phyloP scores from a whole-genome alignment of 2,113 vertebrate species.

The Dasyurus viverrinus region DNA sequence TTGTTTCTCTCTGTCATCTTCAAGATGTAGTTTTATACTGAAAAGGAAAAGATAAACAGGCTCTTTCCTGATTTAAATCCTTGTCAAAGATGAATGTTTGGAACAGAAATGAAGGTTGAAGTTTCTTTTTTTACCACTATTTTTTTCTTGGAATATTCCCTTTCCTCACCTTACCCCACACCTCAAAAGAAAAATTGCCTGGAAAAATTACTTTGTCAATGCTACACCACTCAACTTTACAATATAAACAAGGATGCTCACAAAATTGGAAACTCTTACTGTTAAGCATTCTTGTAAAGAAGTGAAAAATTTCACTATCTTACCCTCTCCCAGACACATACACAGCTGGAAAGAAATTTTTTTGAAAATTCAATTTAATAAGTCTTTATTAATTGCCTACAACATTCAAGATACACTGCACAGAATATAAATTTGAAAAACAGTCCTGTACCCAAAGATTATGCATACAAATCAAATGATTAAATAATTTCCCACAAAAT shows the following conservation, averaged over 20 bases:
- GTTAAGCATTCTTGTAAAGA: background rate
- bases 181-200: background rate
- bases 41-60: background rate
- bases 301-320: slow-evolving; percentile 11
- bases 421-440: background rate
- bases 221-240: background rate
- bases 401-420: background rate
- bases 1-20: background rate
- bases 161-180: background rate
- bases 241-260: slow-evolving; percentile 5
- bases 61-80: slow-evolving; percentile 27
- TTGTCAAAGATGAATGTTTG: background rate
- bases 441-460: background rate
- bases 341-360: background rate
- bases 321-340: background rate
- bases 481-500: background rate
- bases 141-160: background rate
- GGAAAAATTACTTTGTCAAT: background rate
- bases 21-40: slow-evolving; percentile 11
- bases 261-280: background rate
- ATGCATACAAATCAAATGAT: background rate
- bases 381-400: no score
- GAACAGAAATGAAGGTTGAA: slow-evolving; percentile 5
- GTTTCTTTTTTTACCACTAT: background rate
- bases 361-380: slow-evolving; percentile 16